Conservation (phyloP, 2,797 vertebrate species). For the Trematomus bernacchii region DNA sequence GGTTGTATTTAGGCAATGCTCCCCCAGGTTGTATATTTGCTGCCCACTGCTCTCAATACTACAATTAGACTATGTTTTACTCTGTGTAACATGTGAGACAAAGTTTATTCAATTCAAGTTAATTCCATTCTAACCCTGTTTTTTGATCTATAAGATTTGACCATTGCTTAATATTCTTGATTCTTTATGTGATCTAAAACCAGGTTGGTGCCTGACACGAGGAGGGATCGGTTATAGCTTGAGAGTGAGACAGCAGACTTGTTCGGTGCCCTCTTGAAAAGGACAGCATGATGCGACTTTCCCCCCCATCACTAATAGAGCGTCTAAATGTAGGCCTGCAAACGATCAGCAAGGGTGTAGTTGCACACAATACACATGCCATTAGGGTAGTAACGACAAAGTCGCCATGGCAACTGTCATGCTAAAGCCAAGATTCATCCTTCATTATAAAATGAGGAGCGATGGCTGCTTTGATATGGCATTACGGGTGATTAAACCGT, state of each 20-base stretch:
- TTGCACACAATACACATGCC: conserved; percentile 72
- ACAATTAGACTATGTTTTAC: too few species aligned
- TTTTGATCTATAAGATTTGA: not conserved
- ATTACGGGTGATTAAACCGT: conserved; percentile 73
- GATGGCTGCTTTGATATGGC: conserved; percentile 59
- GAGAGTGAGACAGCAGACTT: conserved; percentile 38
- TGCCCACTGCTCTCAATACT: too few species aligned
- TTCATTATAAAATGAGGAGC: conserved; percentile 58
- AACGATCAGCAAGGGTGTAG: conserved; percentile 65
- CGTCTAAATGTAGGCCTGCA: conserved; percentile 77
- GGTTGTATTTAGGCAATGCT: too few species aligned
- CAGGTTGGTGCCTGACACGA: conserved; percentile 16
- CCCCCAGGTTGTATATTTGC: too few species aligned
- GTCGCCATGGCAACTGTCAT: conserved; percentile 85
- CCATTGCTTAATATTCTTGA: not conserved
- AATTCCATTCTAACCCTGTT: too few species aligned
- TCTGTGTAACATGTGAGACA: too few species aligned
- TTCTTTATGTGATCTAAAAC: too few species aligned
- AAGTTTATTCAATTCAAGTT: too few species aligned
- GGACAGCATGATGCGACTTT: conserved; percentile 57
- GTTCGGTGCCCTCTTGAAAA: conserved; percentile 40
- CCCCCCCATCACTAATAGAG: conserved; percentile 41
- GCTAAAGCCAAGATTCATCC: conserved; percentile 64
- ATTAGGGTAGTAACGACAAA: conserved; percentile 72
- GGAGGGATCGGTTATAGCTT: conserved; percentile 23